Evolutionary conservation across 1,140 invertebrate species (phyloP).

Genomic region (Yoshiicerus persimilis): DNA sequence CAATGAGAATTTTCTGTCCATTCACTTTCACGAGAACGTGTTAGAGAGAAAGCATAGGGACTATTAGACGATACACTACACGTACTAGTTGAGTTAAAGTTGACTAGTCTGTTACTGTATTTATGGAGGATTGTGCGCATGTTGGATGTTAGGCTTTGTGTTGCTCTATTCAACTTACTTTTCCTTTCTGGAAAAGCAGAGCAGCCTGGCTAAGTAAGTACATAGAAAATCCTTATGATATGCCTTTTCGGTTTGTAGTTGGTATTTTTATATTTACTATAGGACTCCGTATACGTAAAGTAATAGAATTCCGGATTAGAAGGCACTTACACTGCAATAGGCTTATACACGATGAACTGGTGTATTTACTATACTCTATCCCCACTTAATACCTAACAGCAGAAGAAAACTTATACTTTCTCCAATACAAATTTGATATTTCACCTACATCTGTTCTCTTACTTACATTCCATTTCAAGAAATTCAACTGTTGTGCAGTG

Average conservation of each 20-base stretch:
- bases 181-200: not conserved
- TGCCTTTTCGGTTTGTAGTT: not conserved
- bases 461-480: not conserved
- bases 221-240: not conserved
- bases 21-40: not conserved
- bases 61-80: not conserved
- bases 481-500: not conserved
- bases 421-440: conserved; percentile 4
- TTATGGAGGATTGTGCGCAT: conserved; percentile 8
- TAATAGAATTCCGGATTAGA: not conserved
- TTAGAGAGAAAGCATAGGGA: not conserved
- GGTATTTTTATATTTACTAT: not conserved
- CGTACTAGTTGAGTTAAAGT: not conserved
- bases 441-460: not conserved
- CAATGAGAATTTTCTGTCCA: not conserved
- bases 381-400: no score
- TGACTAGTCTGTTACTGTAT: not conserved
- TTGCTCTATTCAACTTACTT: not conserved
- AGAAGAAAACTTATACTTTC: not conserved
- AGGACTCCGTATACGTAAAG: not conserved
- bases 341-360: no score
- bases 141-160: not conserved
- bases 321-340: no score
- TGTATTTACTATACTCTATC: no score
- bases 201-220: no score